Evolutionary conservation across 1,140 invertebrate species (phyloP).

Genomic region (Drosophila guanche): DNA sequence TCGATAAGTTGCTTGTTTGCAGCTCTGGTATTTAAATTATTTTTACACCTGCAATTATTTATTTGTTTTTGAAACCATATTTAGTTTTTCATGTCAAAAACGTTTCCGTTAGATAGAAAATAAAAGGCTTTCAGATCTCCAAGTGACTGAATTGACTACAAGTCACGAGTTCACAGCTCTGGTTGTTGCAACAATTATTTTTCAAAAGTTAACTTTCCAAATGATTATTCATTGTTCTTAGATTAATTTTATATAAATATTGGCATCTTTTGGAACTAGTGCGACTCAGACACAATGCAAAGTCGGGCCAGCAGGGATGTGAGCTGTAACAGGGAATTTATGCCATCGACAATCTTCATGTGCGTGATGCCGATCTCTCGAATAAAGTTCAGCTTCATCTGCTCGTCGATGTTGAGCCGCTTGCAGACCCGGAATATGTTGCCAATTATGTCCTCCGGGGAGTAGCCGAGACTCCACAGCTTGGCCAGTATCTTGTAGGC

Average conservation of each 20-base stretch:
- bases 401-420: constrained; percentile 91
- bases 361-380: constrained; percentile 97
- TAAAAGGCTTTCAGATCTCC: too few relatives aligned
- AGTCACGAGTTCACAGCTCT: too few relatives aligned
- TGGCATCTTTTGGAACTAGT: constrained; percentile 24
- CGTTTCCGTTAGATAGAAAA: too few relatives aligned
- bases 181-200: too few relatives aligned
- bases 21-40: too few relatives aligned
- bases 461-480: constrained; percentile 97
- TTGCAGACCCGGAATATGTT: constrained; percentile 98
- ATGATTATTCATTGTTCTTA: not conserved
- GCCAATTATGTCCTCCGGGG: constrained; percentile 97
- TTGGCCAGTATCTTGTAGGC: constrained; percentile 95
- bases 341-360: constrained; percentile 94
- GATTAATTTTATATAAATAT: not conserved
- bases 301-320: constrained; percentile 93
- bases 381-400: constrained; percentile 93
- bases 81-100: too few relatives aligned
- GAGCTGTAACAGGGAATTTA: constrained; percentile 94
- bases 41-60: too few relatives aligned
- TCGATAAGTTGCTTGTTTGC: too few relatives aligned
- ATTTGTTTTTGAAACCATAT: too few relatives aligned
- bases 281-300: constrained; percentile 85
- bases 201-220: not conserved
- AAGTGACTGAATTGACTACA: too few relatives aligned